Base-by-base conservation (phyloP, 2,888 invertebrate species). In the Bursaphelenchus okinawaensis region DNA sequence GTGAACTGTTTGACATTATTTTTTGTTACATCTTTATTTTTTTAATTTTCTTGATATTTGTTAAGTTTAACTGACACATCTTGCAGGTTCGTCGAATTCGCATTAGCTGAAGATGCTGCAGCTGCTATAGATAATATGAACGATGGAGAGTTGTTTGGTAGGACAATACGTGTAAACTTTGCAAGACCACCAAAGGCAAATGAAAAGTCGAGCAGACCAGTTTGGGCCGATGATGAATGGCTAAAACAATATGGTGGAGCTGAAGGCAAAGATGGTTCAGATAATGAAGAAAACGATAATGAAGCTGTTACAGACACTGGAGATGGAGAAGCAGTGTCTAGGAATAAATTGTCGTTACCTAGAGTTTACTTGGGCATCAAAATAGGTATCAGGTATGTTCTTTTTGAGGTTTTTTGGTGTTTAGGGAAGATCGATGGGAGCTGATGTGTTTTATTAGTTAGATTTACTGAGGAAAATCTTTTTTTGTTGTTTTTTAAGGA, bases 121-220 rank as follows among this genome's bases (percentile, higher is more conserved):
- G 91, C 94, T 29, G 95, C 96, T 55, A 95, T 98, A 78, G 96
- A 98, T 84, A 98, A 98, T 82, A 95, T 98, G 96, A 94, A 98
- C 86, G 95, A 98, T 83, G 91, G 94, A 0, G 98, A 98, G 84
- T 86, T 99, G 50, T 96, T 92, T 87, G 98, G 98, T 9, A 65
- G 70, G 24, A 78, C 80, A 1, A 73, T 81, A 23, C 64, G 77
- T 6, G 76, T 75, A 28, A 98, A 98, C 84, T 87, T 96, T 73
- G 98, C 98, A 3, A 93, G 94, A 76, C 96, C 98, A 3, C 93
- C 94, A 83, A 89, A 92, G 75, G 90, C 94, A 62, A 94, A 93
- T 83, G 95, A 96, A 86, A 93, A 94, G 24, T 79, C 75, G 4
- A 68, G 70, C 20, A 69, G 78, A 9, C 69, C 79, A 77, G 94